Conservation (phyloP, 2,888 invertebrate genomes). For the Drosophila anceps region DNA sequence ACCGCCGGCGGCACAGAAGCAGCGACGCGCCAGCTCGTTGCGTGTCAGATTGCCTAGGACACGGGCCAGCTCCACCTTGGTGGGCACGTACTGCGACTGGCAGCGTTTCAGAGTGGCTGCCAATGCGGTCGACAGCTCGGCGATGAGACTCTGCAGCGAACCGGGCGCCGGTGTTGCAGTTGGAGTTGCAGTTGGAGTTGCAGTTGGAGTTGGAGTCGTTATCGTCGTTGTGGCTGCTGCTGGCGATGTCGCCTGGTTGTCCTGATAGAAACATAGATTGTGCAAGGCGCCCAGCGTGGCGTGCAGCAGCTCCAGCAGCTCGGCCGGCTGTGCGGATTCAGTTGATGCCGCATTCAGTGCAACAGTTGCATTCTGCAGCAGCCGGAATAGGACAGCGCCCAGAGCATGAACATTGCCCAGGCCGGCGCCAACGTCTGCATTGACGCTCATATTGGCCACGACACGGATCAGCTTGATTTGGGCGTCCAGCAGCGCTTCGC, state of each 20-base stretch:
- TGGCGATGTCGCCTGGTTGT: conserved; percentile 85
- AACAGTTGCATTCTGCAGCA: conserved; percentile 64
- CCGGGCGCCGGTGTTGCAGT: conserved; percentile 55
- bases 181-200: conserved; percentile 27
- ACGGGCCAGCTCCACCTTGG: conserved; percentile 89
- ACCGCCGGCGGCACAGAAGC: conserved; percentile 89
- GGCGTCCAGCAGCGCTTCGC: conserved; percentile 85
- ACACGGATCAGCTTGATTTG: conserved; percentile 88
- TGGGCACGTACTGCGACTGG: conserved; percentile 76
- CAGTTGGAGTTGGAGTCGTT: neutral
- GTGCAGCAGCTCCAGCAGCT: conserved; percentile 90
- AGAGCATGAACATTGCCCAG: conserved; percentile 86
- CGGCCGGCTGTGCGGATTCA: conserved; percentile 78
- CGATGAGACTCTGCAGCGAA: conserved; percentile 80
- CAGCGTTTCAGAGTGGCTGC: conserved; percentile 75
- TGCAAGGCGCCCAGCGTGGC: conserved; percentile 93
- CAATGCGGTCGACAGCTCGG: conserved; percentile 77
- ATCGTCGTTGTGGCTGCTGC: too few relatives aligned
- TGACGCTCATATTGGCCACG: conserved; percentile 93
- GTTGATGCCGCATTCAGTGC: conserved; percentile 30
- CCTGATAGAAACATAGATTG: conserved; percentile 92
- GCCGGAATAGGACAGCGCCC: conserved; percentile 85
- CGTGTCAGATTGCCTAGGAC: conserved; percentile 94
- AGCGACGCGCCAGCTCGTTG: conserved; percentile 88
- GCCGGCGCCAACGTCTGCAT: conserved; percentile 90